A percentile compares a stretch with the other conserved stretches of the same genome.
These are phyloP conservation scores for Passer montanus DNA, from an alignment of 2,113 vertebrate species.

Conservation along the genomic window DNA sequence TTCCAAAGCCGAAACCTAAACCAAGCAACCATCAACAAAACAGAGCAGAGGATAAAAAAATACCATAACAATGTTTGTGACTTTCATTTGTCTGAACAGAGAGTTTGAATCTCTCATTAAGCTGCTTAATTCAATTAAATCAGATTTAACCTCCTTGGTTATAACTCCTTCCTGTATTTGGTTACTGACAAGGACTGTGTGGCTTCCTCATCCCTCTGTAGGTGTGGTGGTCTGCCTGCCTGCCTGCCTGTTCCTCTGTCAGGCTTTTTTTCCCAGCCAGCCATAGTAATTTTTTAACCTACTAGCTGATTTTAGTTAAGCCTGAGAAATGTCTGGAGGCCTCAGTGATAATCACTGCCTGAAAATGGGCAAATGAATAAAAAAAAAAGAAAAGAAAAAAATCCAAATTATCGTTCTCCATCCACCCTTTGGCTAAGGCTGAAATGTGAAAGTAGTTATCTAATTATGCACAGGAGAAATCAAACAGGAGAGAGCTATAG, in stretches of 20 bases:
- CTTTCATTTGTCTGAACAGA: background rate
- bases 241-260: background rate
- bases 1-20: background rate
- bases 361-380: background rate
- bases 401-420: background rate
- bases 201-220: background rate
- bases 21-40: background rate
- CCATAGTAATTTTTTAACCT: background rate
- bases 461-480: slow-evolving; percentile 13
- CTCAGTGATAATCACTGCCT: background rate
- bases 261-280: background rate
- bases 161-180: background rate
- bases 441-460: background rate
- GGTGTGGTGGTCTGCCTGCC: background rate
- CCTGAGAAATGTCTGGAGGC: background rate
- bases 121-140: background rate
- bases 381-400: background rate
- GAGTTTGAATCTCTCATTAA: background rate
- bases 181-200: background rate
- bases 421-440: background rate
- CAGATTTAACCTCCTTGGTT: background rate
- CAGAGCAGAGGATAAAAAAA: background rate
- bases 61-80: background rate
- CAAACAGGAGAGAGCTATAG: background rate
- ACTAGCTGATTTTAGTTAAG: background rate